Evolutionary conservation across 2,113 vertebrate genomes (phyloP).

Genomic region (Laterallus jamaicensis): DNA sequence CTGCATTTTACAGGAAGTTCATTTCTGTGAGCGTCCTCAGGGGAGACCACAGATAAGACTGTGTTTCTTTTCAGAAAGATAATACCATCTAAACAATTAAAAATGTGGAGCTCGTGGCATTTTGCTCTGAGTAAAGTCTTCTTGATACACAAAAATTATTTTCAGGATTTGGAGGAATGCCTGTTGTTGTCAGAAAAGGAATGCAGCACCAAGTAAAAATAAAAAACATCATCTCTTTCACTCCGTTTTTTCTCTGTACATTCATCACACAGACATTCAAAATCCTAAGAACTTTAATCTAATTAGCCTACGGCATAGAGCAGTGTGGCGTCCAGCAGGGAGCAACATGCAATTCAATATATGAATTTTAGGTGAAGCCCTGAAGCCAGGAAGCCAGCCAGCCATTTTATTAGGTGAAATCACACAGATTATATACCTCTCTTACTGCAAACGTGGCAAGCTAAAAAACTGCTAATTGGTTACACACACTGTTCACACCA

Average conservation of each 20-base stretch:
- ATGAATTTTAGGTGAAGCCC: too few relatives aligned
- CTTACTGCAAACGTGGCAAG: too few relatives aligned
- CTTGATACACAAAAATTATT: background rate
- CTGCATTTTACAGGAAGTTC: background rate
- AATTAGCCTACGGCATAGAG: background rate
- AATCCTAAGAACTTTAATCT: background rate
- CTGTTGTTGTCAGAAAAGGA: background rate
- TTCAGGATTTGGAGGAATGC: background rate
- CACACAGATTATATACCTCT: too few relatives aligned
- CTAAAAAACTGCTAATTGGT: too few relatives aligned
- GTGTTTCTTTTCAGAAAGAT: background rate
- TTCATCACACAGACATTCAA: background rate
- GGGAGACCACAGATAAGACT: background rate
- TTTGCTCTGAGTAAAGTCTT: background rate
- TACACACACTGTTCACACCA: too few relatives aligned
- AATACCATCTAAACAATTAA: background rate
- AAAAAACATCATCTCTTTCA: background rate
- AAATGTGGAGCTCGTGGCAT: background rate
- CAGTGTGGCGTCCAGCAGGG: background rate
- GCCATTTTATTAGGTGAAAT: too few relatives aligned
- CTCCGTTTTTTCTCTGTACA: background rate
- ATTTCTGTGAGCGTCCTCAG: background rate
- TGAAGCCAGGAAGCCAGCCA: too few relatives aligned
- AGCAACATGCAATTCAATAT: too few relatives aligned
- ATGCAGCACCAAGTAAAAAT: background rate